Base-by-base conservation (phyloP, 2,113 vertebrate genomes). In the Daphoenositta chrysoptera region DNA sequence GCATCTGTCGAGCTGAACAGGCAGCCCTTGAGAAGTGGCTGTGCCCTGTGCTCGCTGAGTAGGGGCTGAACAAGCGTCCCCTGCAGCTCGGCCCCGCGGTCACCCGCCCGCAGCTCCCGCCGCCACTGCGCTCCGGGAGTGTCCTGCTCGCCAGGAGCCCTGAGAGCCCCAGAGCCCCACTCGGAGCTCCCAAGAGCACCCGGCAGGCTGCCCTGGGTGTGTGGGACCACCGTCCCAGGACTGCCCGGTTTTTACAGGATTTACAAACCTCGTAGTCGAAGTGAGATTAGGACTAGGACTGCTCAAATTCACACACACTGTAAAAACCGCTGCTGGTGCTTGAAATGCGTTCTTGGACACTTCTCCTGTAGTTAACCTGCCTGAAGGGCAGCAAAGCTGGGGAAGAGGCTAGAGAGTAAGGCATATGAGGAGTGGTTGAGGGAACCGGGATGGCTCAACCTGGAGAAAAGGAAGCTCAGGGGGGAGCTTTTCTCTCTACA, bases 241-340 rank as follows among this genome's bases (percentile, higher is more conserved):
- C 44, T 64, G 28, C 10, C 8, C n/a, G 0, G 0, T n/a, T 63
- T 58, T 42, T 8, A 51, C 24, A 13, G 6, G 18, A 47, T 44
- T 42, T 47, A 35, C 15, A 68, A 23, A 50, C 30, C 3, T 16
- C 18, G 22, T 20, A 71, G 39, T 58, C 18, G 33, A 91, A 84
- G n/a, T 14, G 21, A 79, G 63, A 30, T 44, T 42, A 30, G 37
- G 11, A 13, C 63, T 42, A 82, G 56, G 51, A 48, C 23, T 53
- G 27, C 58, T 44, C 26, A 0, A 0, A 64, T 57, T n/a, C 9
- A 15, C 15, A 5, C 3, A 13, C 28, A 3, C 50, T 17, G 15
- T 35, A 21, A 75, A 81, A 71, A 26, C 2, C 8, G 44, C 21
- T 44, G n/a, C 66, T 92, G 48, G 24, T 4, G 3, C 51, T 76